These are phyloP conservation scores for Pangasius sanitwongsei DNA, from an alignment of 2,797 vertebrate species.

Conservation along the genomic window DNA sequence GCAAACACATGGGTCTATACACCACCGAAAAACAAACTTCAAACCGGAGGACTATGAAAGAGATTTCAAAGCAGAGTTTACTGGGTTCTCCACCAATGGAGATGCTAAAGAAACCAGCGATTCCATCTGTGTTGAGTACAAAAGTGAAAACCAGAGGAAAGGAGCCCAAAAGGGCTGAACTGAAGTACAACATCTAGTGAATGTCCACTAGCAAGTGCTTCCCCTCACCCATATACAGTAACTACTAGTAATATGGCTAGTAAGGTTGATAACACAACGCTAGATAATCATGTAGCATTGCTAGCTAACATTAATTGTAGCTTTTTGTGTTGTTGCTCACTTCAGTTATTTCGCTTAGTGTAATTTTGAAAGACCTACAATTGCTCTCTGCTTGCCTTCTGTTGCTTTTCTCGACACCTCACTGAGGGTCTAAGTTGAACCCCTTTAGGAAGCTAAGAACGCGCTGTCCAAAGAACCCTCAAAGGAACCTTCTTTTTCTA, in stretches of 20 bases:
- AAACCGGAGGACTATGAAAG: not conserved
- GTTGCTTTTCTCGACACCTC: not conserved
- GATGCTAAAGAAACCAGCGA: not conserved
- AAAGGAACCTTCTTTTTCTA: no score
- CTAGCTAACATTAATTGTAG: not conserved
- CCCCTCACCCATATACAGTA: not conserved
- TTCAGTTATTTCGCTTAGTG: not conserved
- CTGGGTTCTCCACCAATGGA: not conserved
- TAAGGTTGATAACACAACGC: not conserved
- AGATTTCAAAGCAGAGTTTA: not conserved
- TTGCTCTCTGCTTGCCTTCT: not conserved
- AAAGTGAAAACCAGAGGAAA: not conserved
- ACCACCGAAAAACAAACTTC: not conserved
- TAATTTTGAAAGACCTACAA: not conserved
- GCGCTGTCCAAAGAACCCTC: no score
- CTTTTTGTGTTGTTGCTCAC: not conserved
- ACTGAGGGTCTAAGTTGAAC: no score
- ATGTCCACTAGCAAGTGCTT: not conserved
- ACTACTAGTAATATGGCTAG: not conserved
- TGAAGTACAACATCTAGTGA: not conserved
- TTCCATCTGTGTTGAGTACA: not conserved
- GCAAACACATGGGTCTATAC: not conserved
- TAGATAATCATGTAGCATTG: not conserved
- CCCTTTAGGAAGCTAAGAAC: no score
- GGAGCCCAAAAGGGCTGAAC: not conserved